Evolutionary conservation across 1,140 invertebrate genomes (phyloP), one percentile per base, ranked within the genome.

Genomic region (Arion vulgaris): DNA sequence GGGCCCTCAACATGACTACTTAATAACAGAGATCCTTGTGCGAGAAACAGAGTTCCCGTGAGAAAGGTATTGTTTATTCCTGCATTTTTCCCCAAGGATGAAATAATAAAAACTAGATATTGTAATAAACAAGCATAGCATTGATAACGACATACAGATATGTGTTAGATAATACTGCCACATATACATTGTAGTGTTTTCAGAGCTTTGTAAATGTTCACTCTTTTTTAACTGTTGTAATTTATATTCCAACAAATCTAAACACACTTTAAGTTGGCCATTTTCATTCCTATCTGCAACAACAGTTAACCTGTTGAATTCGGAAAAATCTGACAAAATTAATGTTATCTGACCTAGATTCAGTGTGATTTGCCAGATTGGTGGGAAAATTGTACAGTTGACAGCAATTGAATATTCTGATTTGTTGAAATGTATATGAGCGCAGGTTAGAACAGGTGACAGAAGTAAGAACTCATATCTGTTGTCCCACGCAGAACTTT

Each of bases 61-160:
- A 74, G n/a, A 49, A 39, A 74, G 7, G 45, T 45, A n/a, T 74
- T 74, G 72, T 74, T 74, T n/a, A 41, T 74, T 28, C 72, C 72
- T 49, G 72, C 72, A 4, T 28, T 5, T 7, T 34, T 74, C 15
- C 72, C 38, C 38, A 74, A 28, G 1, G 72, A 34, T 17, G 38
- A 5, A 41, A 45, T 45, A 1, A 49, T 5, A 34, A 39, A 41
- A 74, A 17, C 7, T 74, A 4, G 45, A 11, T n/a, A 74, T 1
- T 7, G 72, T 74, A 1, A 45, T 19, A 5, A 74, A 1, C 17
- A 74, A n/a, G n/a, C 38, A 41, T 1, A 74, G 36, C 72, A 74
- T 28, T 13, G 72, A 74, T n/a, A 74, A 7, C 4, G 38, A 13
- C 72, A 74, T 11, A 34, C 36, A 74, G 7, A 74, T n/a, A 17